Evolutionary conservation across 1,140 invertebrate genomes (phyloP), one percentile per base, ranked within the genome.

Genomic region (Drosophila mojavensis): DNA sequence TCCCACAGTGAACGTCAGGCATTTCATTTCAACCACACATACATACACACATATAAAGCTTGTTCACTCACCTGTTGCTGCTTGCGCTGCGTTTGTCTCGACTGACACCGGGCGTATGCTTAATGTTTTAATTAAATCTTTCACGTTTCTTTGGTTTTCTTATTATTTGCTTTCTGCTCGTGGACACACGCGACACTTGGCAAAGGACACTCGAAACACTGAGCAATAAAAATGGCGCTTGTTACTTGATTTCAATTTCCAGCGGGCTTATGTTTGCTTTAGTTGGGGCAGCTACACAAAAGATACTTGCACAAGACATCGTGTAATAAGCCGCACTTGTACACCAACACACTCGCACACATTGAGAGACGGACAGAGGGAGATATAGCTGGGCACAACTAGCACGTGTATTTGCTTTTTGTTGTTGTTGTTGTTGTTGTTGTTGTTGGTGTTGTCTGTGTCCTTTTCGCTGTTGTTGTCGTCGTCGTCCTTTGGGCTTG

Each of bases 271-370:
- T 70, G 83, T 77, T 86, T 79, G 56, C 63, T 76, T 68, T 60
- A 75, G 56, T 53, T 74, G 68, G 41, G 58, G 50, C 17, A 6
- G 26, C 71, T 20, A 43, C 64, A 50, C n/a, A 64, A 78, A 85
- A 75, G 66, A 66, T 78, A 60, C 59, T 67, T 58, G 28, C 45
- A 71, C 36, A 54, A 56, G 75, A 69, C 81, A 88, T 81, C 68
- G 75, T 86, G 83, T 78, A 88, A 77, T 88, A 86, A 88, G 82
- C 76, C 83, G 83, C 76, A 82, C 83, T 86, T 64, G 70, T 33
- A 15, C 28, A 60, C 13, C 20, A 5, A 39, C 45, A 61, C 55
- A 55, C 60, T 71, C 20, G 56, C 63, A 67, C 55, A 66, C 43
- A 60, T 50, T 54, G 43, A 58, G 43, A 58, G 10, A 30, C 4